Evolutionary conservation across 1,140 invertebrate genomes (phyloP), one percentile per base, ranked within the genome.

Genomic region (Drosophila mojavensis): DNA sequence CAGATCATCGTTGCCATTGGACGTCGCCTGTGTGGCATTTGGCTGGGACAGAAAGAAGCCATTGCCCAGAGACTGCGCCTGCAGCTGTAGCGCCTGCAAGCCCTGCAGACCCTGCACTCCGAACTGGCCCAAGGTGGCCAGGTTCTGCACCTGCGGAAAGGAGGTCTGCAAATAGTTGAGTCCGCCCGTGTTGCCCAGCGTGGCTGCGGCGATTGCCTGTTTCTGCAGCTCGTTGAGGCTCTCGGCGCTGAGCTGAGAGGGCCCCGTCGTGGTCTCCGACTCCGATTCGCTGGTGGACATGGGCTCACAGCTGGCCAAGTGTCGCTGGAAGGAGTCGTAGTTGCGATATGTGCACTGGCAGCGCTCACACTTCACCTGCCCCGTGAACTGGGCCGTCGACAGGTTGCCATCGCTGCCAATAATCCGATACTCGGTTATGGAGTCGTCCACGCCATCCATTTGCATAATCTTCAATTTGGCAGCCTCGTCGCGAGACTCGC

Each of bases 271-370:
- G 13, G 60, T 26, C n/a, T 95, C 94, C 1, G 94, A 94, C 74
- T 97, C 96, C 88, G 96, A 96, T 92, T 97, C 96, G 92, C 96
- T 97, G 1, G 95, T 96, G 7, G 95, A 96, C 90, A 93, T 94
- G 78, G 96, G 71, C 2, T 84, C 96, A 91, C 98, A 98, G 17
- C 94, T 95, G 10, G 94, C 93, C 48, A 97, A 93, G 92, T 99
- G 98, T 30, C 96, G 94, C 78, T 97, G 95, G 84, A 96, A 98
- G 76, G 97, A 98, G 54, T 96, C 95, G 75, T 95, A 95, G 10
- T 97, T 98, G 83, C 97, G 94, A 91, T 98, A 99, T 3, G 97
- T 96, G 80, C 97, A 96, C 80, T 97, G 96, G 91, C 98, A 99
- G 59, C 96, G 94, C 72, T 96, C 94, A 92, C 98, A 98, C 79